Conservation (phyloP, 2,113 vertebrate genomes). For the Ciconia maguari region DNA sequence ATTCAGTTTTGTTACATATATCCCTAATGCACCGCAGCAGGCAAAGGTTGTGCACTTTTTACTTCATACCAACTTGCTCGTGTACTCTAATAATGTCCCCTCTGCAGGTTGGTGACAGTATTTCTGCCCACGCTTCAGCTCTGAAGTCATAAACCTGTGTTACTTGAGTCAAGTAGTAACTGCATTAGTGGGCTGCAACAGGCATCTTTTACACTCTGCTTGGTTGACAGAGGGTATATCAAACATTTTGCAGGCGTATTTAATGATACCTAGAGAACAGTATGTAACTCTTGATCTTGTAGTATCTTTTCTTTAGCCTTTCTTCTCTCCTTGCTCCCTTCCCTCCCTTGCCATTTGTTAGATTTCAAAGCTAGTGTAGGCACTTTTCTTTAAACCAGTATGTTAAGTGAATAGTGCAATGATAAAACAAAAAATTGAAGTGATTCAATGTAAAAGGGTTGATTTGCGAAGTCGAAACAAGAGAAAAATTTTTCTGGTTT, state of each 20-base stretch:
- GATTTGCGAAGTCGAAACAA: not conserved
- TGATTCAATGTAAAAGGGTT: not conserved
- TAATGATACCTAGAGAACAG: not conserved
- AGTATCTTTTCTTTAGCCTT: not conserved
- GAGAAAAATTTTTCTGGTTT: not conserved
- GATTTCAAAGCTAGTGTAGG: not conserved
- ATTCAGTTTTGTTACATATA: not conserved
- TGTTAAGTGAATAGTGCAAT: not conserved
- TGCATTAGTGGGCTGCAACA: not conserved
- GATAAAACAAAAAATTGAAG: not conserved
- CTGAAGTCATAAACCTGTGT: not conserved
- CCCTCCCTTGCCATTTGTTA: not conserved
- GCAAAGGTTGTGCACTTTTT: not conserved
- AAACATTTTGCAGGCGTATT: not conserved
- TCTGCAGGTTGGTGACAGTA: not conserved
- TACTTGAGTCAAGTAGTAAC: not conserved
- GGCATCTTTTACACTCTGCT: not conserved
- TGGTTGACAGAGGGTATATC: not conserved
- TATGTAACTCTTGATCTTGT: not conserved
- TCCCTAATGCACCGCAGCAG: not conserved
- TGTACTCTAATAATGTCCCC: not conserved
- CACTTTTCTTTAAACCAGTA: not conserved
- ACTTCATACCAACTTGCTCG: not conserved
- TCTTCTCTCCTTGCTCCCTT: not conserved
- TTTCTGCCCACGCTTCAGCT: not conserved